Evolutionary conservation across 2,888 invertebrate species (phyloP), one percentile per base, ranked within the genome.

Genomic region (Tribolium freemani): DNA sequence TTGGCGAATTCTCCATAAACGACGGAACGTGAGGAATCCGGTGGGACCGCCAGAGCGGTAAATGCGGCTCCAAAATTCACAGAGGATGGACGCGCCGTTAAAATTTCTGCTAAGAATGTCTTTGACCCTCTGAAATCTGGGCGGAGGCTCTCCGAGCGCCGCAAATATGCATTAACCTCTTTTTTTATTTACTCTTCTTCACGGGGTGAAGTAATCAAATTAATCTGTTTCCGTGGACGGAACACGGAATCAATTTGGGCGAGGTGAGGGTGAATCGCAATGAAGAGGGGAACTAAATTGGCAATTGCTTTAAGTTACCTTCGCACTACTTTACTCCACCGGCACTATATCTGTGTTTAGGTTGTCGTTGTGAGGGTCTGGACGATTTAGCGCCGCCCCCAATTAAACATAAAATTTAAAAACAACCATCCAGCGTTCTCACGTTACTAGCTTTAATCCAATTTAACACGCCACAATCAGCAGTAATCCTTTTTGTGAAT

Each of bases 271-370:
- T 63, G 63, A 70, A 69, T 71, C 54, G 60, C 64, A 71, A 57
- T 67, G 69, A 69, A 70, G 69, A 70, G 72, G 72, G 71, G 71
- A 69, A 53, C 75, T 61, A 76, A 76, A 78, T 77, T 76, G 78
- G 72, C 78, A 77, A 78, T 78, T 78, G 77, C 78, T 76, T 74
- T 71, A 77, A 78, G 76, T 78, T 78, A 78, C 78, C 75, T 76
- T 74, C 53, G 74, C 75, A 72, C 73, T 76, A 74, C 77, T 75
- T 71, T 76, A 74, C 76, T 74, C 20, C 21, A 54, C 45, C 50
- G 69, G 67, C 74, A 77, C 75, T 75, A 74, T 73, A 77, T 78
- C 76, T 74, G 75, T 76, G 71, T 78, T 77, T 75, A 71, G 75
- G 68, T 71, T 74, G 73, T 72, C 76, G 68, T 2, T 8, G 50